Conservation (phyloP, 2,113 vertebrate genomes). For the Syngnathoides biaculeatus region DNA sequence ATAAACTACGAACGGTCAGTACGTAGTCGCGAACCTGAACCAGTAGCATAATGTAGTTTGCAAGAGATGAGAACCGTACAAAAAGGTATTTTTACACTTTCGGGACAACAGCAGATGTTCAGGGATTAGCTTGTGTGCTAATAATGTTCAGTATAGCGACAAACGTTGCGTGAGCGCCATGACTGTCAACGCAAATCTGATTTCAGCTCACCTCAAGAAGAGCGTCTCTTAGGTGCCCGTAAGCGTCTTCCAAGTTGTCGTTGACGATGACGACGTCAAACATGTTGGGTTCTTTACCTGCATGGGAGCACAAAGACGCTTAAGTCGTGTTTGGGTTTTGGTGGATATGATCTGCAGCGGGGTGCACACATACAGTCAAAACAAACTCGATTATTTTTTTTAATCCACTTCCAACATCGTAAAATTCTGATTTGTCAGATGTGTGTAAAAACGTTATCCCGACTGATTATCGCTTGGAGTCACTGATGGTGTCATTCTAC, state of each 20-base stretch:
- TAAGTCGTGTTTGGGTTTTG: neutral
- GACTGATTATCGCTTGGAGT: too few species aligned
- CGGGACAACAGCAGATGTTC: neutral
- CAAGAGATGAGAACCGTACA: neutral
- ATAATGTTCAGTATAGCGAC: too few species aligned
- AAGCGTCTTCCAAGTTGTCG: constrained; percentile 83
- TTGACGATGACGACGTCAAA: constrained; percentile 89
- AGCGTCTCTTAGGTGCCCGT: constrained; percentile 70
- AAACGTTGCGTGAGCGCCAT: neutral
- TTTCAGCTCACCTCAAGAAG: constrained; percentile 79
- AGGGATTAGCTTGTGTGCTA: neutral
- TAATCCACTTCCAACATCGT: too few species aligned
- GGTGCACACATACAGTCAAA: neutral
- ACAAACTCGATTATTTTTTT: neutral
- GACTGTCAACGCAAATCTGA: neutral
- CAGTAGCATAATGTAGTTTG: too few species aligned
- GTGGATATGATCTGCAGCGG: neutral
- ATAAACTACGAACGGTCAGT: neutral
- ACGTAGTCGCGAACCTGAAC: neutral
- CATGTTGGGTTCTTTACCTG: constrained; percentile 84
- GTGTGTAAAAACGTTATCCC: too few species aligned
- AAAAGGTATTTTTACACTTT: neutral
- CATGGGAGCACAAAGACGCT: neutral
- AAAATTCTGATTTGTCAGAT: too few species aligned
- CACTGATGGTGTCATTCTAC: too few species aligned